A percentile compares a stretch with the other conserved stretches of the same genome.
phyloP scores from a whole-genome alignment of 2,888 invertebrate genomes.

The Sinodicranocentrus sp. region DNA sequence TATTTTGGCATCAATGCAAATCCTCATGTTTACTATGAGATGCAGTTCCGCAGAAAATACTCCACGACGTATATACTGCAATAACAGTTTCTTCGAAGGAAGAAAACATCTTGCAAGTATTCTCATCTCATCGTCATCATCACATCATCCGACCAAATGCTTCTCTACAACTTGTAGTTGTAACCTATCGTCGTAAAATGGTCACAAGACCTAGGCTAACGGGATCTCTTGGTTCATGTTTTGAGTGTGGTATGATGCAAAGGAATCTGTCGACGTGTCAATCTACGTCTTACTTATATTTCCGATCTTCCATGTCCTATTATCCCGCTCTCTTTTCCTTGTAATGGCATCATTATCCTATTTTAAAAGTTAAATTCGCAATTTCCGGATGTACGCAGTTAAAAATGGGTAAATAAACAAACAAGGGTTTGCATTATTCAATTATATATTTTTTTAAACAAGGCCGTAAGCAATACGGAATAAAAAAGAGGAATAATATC shows the following conservation, averaged over 20 bases:
- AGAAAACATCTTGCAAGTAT: neutral
- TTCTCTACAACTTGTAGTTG: neutral
- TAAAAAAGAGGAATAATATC: too few relatives aligned
- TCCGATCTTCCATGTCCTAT: neutral
- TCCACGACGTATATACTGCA: neutral
- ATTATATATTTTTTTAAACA: too few relatives aligned
- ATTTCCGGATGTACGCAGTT: conserved; percentile 45
- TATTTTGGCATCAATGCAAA: too few relatives aligned
- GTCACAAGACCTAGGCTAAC: conserved; percentile 4
- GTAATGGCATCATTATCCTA: too few relatives aligned
- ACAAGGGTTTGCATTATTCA: neutral
- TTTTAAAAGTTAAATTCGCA: conserved; percentile 23
- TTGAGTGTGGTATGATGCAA: too few relatives aligned
- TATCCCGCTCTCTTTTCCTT: too few relatives aligned
- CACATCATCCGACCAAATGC: neutral
- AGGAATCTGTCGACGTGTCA: too few relatives aligned
- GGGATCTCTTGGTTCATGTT: neutral
- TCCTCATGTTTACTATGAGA: too few relatives aligned
- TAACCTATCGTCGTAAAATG: too few relatives aligned
- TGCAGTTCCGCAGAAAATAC: neutral
- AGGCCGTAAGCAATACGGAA: neutral
- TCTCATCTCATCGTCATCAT: neutral
- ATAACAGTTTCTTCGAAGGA: neutral
- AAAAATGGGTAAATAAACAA: neutral
- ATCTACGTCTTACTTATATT: neutral